Percentiles rank a stretch among this genome's conserved stretches.
Conservation (phyloP, 2,797 vertebrate genomes). For the Brotula barbata region DNA sequence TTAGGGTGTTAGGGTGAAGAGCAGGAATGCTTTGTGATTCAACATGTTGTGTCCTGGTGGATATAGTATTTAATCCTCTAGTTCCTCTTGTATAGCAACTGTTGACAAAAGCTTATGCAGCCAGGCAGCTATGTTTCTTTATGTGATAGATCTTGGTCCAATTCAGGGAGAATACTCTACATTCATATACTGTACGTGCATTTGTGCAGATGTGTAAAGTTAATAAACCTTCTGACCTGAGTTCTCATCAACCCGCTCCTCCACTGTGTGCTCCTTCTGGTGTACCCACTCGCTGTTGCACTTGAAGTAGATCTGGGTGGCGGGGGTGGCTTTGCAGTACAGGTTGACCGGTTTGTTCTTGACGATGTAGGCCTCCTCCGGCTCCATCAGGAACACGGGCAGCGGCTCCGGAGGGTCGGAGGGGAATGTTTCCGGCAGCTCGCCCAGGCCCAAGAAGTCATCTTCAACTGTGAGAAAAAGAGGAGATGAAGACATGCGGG, state of each 20-base stretch:
- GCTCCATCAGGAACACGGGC: slow-evolving; percentile 94
- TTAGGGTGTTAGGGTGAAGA: too few relatives aligned
- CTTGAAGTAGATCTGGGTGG: slow-evolving; percentile 99
- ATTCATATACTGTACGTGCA: too few relatives aligned
- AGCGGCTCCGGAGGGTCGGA: slow-evolving; percentile 96
- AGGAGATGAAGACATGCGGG: slow-evolving; percentile 6
- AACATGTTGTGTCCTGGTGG: too few relatives aligned
- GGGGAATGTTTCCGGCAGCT: slow-evolving; percentile 95
- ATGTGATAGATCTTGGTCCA: too few relatives aligned
- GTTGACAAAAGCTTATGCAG: too few relatives aligned
- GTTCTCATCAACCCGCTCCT: slow-evolving; percentile 94
- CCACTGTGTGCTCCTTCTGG: slow-evolving; percentile 96
- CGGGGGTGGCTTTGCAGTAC: slow-evolving; percentile 96
- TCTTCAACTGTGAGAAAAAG: slow-evolving; percentile 81
- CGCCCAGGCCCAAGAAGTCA: slow-evolving; percentile 93
- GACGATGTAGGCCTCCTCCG: slow-evolving; percentile 96
- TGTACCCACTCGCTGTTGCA: slow-evolving; percentile 99
- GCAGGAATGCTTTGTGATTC: too few relatives aligned
- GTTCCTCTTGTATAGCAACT: too few relatives aligned
- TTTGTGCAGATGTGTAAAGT: too few relatives aligned
- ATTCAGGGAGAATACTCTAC: too few relatives aligned
- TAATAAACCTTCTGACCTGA: slow-evolving; percentile 83
- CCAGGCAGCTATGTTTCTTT: neutral
- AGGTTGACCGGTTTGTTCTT: slow-evolving; percentile 98
- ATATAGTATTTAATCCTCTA: too few relatives aligned